Conservation (phyloP, 1,140 invertebrate species). For the Chymomyza costata region DNA sequence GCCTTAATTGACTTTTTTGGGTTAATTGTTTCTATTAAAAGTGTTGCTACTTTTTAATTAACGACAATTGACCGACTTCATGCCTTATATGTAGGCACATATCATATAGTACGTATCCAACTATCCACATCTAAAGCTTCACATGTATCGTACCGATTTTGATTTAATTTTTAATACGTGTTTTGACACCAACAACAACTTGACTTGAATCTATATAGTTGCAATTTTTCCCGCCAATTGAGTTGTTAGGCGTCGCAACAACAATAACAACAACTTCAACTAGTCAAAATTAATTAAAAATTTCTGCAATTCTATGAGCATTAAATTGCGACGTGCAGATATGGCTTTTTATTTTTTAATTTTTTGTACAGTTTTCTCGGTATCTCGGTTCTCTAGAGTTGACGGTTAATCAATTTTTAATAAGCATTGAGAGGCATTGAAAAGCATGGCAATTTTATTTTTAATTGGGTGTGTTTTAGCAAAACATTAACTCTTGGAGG, state of each 20-base stretch:
- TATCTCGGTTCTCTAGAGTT: no score
- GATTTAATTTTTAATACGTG: conserved; percentile 68
- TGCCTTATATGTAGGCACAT: conserved; percentile 6
- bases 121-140: conserved; percentile 10
- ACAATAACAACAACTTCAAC: no score
- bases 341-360: conserved; percentile 34
- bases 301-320: conserved; percentile 19
- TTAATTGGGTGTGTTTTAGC: conserved; percentile 17
- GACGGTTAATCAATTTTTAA: conserved; percentile 36
- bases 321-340: conserved; percentile 40
- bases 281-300: conserved; percentile 61
- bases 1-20: conserved; percentile 65
- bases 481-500: conserved; percentile 20
- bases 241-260: conserved; percentile 32
- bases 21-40: conserved; percentile 75
- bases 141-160: conserved; percentile 32
- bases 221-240: conserved; percentile 47
- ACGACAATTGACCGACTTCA: conserved; percentile 56
- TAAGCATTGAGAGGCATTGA: no score
- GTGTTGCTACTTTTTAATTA: conserved; percentile 72
- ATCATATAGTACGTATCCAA: not conserved
- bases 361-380: conserved; percentile 7
- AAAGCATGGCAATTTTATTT: no score
- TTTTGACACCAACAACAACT: conserved; percentile 58
- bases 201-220: conserved; percentile 7